Percentiles rank a stretch among this genome's conserved stretches.
phyloP scores from a whole-genome alignment of 1,140 invertebrate species.

The Lordiphosa clarofinis region DNA sequence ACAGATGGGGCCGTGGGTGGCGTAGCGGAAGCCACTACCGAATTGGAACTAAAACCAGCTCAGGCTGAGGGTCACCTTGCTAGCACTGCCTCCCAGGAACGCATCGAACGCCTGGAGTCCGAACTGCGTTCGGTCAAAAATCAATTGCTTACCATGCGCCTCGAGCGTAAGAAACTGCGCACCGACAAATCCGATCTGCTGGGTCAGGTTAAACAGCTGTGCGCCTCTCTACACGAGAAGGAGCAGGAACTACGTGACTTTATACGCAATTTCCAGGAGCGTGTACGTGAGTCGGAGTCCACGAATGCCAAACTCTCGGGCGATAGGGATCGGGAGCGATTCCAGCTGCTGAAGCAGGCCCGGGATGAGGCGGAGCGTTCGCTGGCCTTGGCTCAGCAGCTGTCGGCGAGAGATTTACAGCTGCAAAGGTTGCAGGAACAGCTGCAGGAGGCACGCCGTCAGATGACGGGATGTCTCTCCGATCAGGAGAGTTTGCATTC shows the following conservation, averaged over 20 bases:
- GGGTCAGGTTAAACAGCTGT: conserved; percentile 97
- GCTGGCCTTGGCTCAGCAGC: conserved; percentile 90
- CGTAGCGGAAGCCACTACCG: conserved; percentile 39
- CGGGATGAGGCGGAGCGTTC: conserved; percentile 93
- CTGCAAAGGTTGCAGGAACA: conserved; percentile 91
- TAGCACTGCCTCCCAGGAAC: conserved; percentile 52
- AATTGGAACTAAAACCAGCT: conserved; percentile 40
- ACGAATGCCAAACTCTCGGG: conserved; percentile 87
- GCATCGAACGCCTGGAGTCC: conserved; percentile 80
- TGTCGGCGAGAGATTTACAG: conserved; percentile 91
- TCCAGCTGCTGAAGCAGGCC: conserved; percentile 91
- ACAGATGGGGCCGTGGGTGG: conserved; percentile 76
- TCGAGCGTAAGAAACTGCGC: conserved; percentile 93
- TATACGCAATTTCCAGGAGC: conserved; percentile 95
- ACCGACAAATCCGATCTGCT: conserved; percentile 96
- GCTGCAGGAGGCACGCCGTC: conserved; percentile 87
- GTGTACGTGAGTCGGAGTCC: conserved; percentile 80
- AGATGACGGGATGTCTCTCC: conserved; percentile 87
- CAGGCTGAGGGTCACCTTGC: conserved; percentile 15
- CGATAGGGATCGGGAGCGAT: conserved; percentile 92
- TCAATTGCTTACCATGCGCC: conserved; percentile 86
- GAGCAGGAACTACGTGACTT: conserved; percentile 95
- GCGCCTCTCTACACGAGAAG: conserved; percentile 95
- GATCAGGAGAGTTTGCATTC: conserved; percentile 87
- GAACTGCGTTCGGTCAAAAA: conserved; percentile 83